These are phyloP conservation scores for Chrosomus eos DNA, from an alignment of 2,797 vertebrate genomes.

Conservation along the genomic window DNA sequence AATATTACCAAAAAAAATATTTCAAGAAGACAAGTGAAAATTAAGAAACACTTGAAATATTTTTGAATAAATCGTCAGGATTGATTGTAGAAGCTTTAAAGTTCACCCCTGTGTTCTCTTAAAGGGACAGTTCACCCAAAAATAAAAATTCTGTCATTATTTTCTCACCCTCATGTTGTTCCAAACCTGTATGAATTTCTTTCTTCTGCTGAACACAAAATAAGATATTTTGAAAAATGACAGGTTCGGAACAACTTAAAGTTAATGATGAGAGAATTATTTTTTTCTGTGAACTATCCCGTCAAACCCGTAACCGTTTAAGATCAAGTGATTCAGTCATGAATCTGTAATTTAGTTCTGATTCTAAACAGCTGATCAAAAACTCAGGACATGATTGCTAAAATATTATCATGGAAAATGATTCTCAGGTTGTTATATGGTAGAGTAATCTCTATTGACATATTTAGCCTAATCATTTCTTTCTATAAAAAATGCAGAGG, in stretches of 20 bases:
- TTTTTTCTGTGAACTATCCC: not conserved
- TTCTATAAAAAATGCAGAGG: not conserved
- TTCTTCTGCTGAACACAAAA: too few relatives aligned
- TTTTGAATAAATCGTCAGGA: not conserved
- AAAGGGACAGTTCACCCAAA: not conserved
- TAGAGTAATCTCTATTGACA: not conserved
- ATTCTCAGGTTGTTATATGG: not conserved
- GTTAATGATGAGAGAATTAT: too few relatives aligned
- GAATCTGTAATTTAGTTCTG: not conserved
- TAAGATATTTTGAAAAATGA: too few relatives aligned
- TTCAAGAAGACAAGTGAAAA: too few relatives aligned
- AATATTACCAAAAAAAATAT: too few relatives aligned
- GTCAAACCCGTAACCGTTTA: not conserved
- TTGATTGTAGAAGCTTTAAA: not conserved
- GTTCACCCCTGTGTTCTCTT: too few relatives aligned
- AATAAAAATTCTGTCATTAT: too few relatives aligned
- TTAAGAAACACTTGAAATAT: too few relatives aligned
- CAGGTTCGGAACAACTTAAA: too few relatives aligned
- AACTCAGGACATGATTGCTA: not conserved
- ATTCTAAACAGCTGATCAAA: not conserved
- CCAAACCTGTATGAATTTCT: too few relatives aligned
- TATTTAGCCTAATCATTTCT: not conserved
- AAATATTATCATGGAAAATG: not conserved
- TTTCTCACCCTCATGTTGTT: too few relatives aligned
- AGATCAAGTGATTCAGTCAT: not conserved